Evolutionary conservation across 2,888 invertebrate species (phyloP).

Genomic region (Drosophila infuscata): DNA sequence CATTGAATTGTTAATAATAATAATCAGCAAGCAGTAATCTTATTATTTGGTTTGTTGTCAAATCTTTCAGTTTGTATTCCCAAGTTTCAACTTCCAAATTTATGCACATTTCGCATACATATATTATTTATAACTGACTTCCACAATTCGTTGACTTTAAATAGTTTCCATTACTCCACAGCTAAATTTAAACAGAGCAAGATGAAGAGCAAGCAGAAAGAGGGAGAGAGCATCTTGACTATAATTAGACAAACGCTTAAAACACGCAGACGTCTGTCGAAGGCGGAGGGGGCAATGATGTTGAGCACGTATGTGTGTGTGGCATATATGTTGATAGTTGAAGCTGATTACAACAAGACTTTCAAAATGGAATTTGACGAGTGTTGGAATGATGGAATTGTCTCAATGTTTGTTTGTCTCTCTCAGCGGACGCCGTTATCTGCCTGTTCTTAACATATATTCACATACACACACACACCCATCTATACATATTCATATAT

Average conservation of each 20-base stretch:
- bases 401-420: constrained; percentile 13
- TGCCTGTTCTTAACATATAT: constrained; percentile 18
- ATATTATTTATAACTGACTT: constrained; percentile 74
- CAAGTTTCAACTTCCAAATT: constrained; percentile 56
- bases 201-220: constrained; percentile 3
- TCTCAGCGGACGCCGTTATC: constrained; percentile 42
- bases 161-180: constrained; percentile 70
- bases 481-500: constrained; percentile 5
- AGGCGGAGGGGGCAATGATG: constrained; percentile 12
- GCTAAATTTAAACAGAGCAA: constrained; percentile 56
- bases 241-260: constrained; percentile 59
- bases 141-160: constrained; percentile 54
- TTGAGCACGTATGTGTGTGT: constrained; percentile 21
- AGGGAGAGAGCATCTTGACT: constrained; percentile 29
- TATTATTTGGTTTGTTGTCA: constrained; percentile 1
- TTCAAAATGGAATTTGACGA: constrained; percentile 45
- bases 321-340: constrained; percentile 52
- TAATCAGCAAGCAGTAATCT: constrained; percentile 18
- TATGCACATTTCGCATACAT: constrained; percentile 66
- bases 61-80: constrained; percentile 46
- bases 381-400: constrained; percentile 49
- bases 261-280: constrained; percentile 22
- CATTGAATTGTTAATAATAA: constrained; percentile 18
- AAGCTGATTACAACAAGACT: constrained; percentile 47
- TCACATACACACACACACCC: neutral